Evolutionary conservation across 2,113 vertebrate species (phyloP).

Genomic region (Halichoerus grypus): DNA sequence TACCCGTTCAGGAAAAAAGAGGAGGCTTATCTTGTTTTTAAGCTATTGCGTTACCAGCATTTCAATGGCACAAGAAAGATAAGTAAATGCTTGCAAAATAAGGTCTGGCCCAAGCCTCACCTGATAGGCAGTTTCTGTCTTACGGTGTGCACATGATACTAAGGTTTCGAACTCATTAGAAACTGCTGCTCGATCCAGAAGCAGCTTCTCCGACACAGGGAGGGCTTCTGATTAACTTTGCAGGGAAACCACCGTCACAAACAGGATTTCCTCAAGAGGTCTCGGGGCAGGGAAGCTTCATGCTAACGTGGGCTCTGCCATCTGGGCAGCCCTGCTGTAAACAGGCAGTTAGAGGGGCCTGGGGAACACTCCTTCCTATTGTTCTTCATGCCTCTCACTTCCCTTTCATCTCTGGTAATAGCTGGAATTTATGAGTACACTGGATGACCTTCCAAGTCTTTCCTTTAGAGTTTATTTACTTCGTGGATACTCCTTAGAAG

Average conservation of each 20-base stretch:
- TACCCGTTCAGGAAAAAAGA: slow-evolving; percentile 71
- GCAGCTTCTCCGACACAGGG: slow-evolving; percentile 15
- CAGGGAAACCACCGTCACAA: slow-evolving; percentile 70
- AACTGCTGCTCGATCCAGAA: slow-evolving; percentile 72
- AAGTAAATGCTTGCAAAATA: slow-evolving; percentile 79
- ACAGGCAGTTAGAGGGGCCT: slow-evolving; percentile 57
- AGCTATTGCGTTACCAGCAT: slow-evolving; percentile 75
- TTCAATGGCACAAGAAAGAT: slow-evolving; percentile 75
- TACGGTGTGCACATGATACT: slow-evolving; percentile 79
- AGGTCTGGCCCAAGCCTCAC: slow-evolving; percentile 74
- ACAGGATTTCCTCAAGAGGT: slow-evolving; percentile 75
- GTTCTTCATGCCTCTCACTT: slow-evolving; percentile 62
- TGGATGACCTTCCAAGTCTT: slow-evolving; percentile 63
- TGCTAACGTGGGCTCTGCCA: slow-evolving; percentile 72
- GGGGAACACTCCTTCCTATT: slow-evolving; percentile 68
- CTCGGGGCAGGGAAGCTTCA: slow-evolving; percentile 49
- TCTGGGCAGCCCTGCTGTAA: slow-evolving; percentile 72
- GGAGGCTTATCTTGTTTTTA: slow-evolving; percentile 75
- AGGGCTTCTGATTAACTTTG: slow-evolving; percentile 53
- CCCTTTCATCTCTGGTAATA: slow-evolving; percentile 76
- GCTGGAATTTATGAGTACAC: slow-evolving; percentile 72
- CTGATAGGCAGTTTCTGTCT: slow-evolving; percentile 72
- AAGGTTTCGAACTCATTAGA: slow-evolving; percentile 78
- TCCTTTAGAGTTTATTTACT: slow-evolving; percentile 66
- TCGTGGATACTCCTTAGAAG: slow-evolving; percentile 17